phyloP scores from a whole-genome alignment of 2,888 invertebrate genomes.

The Drosophila fulvimacula region DNA sequence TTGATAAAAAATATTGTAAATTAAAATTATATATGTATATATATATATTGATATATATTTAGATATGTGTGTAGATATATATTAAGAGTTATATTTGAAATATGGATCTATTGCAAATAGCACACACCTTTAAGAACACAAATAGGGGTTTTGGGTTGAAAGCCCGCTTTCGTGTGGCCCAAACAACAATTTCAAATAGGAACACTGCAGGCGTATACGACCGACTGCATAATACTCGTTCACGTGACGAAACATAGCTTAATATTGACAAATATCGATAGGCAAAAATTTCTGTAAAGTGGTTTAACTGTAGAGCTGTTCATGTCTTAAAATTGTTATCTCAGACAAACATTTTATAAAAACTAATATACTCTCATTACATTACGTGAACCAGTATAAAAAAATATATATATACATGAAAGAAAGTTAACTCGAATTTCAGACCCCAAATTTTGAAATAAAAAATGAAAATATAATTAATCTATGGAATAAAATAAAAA shows the following conservation, averaged over 20 bases:
- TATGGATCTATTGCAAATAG: slow-evolving; percentile 13
- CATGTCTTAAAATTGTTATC: background rate
- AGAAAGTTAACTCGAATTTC: background rate
- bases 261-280: background rate
- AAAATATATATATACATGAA: background rate
- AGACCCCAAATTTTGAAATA: background rate
- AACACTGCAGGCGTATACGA: background rate
- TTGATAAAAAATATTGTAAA: slow-evolving; percentile 66
- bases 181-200: slow-evolving; percentile 26
- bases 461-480: slow-evolving; percentile 9
- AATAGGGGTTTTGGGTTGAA: background rate
- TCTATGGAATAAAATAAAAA: background rate
- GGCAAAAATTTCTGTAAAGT: background rate
- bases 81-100: slow-evolving; percentile 20
- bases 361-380: background rate
- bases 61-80: slow-evolving; percentile 7
- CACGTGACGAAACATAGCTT: background rate
- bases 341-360: background rate
- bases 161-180: slow-evolving; percentile 14
- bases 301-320: background rate
- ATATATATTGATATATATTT: slow-evolving; percentile 30
- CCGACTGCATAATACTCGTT: slow-evolving; percentile 2
- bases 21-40: slow-evolving; percentile 47
- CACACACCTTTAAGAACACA: slow-evolving; percentile 15
- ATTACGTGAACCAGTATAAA: background rate